These are phyloP conservation scores for Ochropacha duplaris DNA, from an alignment of 2,888 invertebrate species.

Conservation along the genomic window DNA sequence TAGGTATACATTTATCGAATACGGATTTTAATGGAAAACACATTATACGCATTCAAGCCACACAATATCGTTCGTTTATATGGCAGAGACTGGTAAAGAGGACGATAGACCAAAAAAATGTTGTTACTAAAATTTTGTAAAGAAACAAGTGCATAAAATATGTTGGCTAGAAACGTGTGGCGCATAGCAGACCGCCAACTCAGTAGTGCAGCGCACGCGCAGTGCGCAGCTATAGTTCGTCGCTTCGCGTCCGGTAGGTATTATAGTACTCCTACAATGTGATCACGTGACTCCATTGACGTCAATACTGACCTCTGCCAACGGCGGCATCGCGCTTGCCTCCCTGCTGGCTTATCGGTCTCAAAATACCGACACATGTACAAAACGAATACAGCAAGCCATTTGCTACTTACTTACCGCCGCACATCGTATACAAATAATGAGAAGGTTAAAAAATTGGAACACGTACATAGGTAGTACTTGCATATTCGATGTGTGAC, in stretches of 20 bases:
- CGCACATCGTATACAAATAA: background rate
- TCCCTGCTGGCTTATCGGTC: slow-evolving; percentile 72
- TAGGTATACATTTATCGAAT: no score
- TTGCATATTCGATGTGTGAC: background rate
- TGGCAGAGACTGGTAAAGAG: no score
- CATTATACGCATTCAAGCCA: no score
- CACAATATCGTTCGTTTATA: no score
- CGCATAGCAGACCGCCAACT: slow-evolving; percentile 17
- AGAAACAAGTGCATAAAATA: background rate
- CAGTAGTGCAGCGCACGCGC: slow-evolving; percentile 15
- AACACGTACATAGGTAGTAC: background rate
- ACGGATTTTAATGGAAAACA: no score
- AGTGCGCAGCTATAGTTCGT: slow-evolving; percentile 16
- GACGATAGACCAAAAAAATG: no score
- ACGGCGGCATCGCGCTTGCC: slow-evolving; percentile 68
- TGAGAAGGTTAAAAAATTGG: background rate
- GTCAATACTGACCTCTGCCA: slow-evolving; percentile 88
- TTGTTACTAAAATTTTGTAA: no score
- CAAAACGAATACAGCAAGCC: slow-evolving; percentile 10
- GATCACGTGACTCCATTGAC: slow-evolving; percentile 87
- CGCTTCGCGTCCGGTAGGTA: slow-evolving; percentile 41
- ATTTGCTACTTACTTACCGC: background rate
- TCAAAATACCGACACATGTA: slow-evolving; percentile 64
- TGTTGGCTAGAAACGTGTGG: slow-evolving; percentile 16
- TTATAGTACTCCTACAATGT: slow-evolving; percentile 42